These are phyloP conservation scores for Tetrao urogallus DNA, from an alignment of 2,113 vertebrate species.

Conservation along the genomic window DNA sequence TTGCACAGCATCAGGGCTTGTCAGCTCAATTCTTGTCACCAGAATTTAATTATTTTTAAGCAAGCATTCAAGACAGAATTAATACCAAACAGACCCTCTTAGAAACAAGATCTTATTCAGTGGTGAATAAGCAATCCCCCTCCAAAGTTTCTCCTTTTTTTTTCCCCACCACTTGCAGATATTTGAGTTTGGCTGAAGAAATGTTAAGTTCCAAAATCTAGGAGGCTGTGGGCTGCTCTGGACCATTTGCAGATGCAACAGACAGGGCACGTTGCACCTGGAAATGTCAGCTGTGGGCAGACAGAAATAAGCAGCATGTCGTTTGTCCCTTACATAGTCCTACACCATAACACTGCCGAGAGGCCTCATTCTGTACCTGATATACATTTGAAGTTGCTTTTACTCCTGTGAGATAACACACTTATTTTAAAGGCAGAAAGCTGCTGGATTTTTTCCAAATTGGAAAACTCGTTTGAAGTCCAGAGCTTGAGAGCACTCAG, in stretches of 20 bases:
- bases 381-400: background rate
- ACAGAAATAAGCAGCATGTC: conserved; percentile 22
- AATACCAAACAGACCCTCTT: background rate
- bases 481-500: background rate
- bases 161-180: background rate
- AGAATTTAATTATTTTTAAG: background rate
- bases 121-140: background rate
- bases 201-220: background rate
- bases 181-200: background rate
- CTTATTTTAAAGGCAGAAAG: background rate
- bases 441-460: background rate
- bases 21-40: background rate
- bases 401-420: background rate
- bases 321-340: background rate
- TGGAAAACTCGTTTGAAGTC: background rate
- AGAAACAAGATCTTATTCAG: background rate
- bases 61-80: background rate
- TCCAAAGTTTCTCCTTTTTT: background rate
- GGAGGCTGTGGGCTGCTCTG: background rate
- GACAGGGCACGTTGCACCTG: background rate
- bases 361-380: background rate
- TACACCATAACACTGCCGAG: background rate
- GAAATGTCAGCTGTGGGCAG: conserved; percentile 31
- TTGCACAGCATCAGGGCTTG: background rate
- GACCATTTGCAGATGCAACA: conserved; percentile 16